These are phyloP conservation scores for Agrilus mali DNA, from an alignment of 2,888 invertebrate genomes.

Conservation along the genomic window DNA sequence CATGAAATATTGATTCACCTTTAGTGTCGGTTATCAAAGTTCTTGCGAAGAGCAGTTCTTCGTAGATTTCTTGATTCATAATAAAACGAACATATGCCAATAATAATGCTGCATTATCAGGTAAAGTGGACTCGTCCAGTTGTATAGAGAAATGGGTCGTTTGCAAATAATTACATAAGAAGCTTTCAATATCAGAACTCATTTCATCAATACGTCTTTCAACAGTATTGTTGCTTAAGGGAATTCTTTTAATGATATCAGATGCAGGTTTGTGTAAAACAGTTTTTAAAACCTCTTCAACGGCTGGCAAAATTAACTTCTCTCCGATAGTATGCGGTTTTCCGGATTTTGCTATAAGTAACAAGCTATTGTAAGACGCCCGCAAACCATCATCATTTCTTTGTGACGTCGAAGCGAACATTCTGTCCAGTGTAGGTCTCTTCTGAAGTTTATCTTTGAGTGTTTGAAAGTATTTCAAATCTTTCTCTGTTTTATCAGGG, in stretches of 20 bases:
- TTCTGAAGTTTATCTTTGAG: conserved; percentile 15
- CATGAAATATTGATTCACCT: conserved; percentile 24
- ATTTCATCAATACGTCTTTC: conserved; percentile 26
- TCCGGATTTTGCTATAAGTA: conserved; percentile 15
- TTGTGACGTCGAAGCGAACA: conserved; percentile 14
- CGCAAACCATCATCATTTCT: conserved; percentile 13
- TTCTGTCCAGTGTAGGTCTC: conserved; percentile 15
- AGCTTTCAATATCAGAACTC: conserved; percentile 21
- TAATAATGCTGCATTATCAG: conserved; percentile 20
- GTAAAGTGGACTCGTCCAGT: conserved; percentile 25
- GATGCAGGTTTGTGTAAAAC: conserved; percentile 22
- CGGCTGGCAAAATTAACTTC: conserved; percentile 21
- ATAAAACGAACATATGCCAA: conserved; percentile 27
- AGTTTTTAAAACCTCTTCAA: conserved; percentile 18
- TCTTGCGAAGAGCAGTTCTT: conserved; percentile 24
- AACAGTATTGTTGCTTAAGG: conserved; percentile 22
- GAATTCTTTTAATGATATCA: conserved; percentile 22
- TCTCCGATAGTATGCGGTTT: conserved; percentile 19
- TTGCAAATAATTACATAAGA: conserved; percentile 20
- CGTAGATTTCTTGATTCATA: conserved; percentile 30
- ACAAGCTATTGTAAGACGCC: conserved; percentile 16
- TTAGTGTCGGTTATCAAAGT: conserved; percentile 25
- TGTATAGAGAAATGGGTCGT: conserved; percentile 25
- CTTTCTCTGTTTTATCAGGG: conserved; percentile 16
- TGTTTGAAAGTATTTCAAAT: conserved; percentile 19